Conservation (phyloP, 2,888 invertebrate genomes). For the Palloptera scutellata region DNA sequence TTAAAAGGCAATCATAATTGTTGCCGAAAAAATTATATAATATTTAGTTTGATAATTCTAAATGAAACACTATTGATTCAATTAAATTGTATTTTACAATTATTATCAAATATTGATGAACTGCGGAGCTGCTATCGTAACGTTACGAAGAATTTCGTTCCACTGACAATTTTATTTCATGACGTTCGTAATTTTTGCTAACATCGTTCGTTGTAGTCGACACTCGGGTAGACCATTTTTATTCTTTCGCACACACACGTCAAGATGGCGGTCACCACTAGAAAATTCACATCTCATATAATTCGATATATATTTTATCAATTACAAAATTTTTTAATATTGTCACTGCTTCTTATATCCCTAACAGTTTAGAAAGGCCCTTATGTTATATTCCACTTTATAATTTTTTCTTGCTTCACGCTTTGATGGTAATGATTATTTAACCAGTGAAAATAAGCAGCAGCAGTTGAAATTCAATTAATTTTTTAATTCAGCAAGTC, state of each 20-base stretch:
- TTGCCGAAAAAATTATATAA: background rate
- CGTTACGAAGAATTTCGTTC: slow-evolving; percentile 25
- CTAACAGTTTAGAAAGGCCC: too few relatives aligned
- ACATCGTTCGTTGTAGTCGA: slow-evolving; percentile 2
- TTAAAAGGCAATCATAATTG: background rate
- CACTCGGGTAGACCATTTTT: slow-evolving; percentile 33
- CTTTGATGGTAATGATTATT: slow-evolving; percentile 47
- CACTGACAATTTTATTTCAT: slow-evolving; percentile 28
- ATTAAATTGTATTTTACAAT: slow-evolving; percentile 23
- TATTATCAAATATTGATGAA: slow-evolving; percentile 19
- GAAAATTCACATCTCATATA: slow-evolving; percentile 24
- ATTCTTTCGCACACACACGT: slow-evolving; percentile 23
- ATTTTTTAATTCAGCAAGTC: slow-evolving; percentile 23
- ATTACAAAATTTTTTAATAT: slow-evolving; percentile 2
- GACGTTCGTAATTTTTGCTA: slow-evolving; percentile 26
- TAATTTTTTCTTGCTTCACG: background rate
- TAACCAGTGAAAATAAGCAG: slow-evolving; percentile 41
- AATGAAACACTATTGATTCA: slow-evolving; percentile 6
- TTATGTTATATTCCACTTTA: too few relatives aligned
- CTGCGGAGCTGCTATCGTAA: slow-evolving; percentile 34
- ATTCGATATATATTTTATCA: slow-evolving; percentile 7
- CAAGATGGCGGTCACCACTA: slow-evolving; percentile 35
- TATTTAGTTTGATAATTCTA: background rate
- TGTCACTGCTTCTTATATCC: background rate
- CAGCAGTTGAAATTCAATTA: slow-evolving; percentile 32